phyloP scores from a whole-genome alignment of 2,888 invertebrate genomes.

The Cartodere bifasciata region DNA sequence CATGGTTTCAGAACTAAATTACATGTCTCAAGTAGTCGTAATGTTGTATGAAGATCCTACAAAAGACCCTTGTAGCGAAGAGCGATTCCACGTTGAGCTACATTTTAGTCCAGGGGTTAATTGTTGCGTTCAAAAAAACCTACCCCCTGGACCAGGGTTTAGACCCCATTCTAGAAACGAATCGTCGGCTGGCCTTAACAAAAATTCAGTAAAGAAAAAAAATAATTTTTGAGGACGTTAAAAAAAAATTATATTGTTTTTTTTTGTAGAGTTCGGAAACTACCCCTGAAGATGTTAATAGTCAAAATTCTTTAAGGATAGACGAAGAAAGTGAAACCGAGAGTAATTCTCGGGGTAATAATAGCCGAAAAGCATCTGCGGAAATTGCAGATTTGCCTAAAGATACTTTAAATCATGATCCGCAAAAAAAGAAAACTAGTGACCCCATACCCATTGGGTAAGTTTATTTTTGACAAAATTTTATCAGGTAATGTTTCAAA shows the following conservation, averaged over 20 bases:
- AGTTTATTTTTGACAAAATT: no score
- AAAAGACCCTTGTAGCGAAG: constrained; percentile 82
- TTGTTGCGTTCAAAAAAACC: constrained; percentile 89
- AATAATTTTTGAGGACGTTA: no score
- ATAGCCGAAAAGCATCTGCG: constrained; percentile 18
- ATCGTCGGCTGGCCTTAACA: constrained; percentile 47
- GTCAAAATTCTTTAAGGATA: constrained; percentile 44
- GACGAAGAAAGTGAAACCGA: constrained; percentile 58
- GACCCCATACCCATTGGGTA: constrained; percentile 69
- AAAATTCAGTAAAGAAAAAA: constrained; percentile 39
- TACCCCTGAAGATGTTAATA: constrained; percentile 31
- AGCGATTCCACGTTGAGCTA: constrained; percentile 93
- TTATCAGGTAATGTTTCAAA: no score
- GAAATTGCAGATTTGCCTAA: constrained; percentile 17
- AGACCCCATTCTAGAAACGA: constrained; percentile 84
- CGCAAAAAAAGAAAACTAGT: constrained; percentile 44
- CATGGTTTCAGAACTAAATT: constrained; percentile 95
- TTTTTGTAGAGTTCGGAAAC: constrained; percentile 47
- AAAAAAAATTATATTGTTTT: no score
- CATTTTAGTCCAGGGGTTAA: constrained; percentile 98
- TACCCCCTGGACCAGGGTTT: constrained; percentile 87
- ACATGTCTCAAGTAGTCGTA: constrained; percentile 98
- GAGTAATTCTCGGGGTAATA: no score
- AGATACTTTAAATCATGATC: constrained; percentile 19
- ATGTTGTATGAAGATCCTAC: constrained; percentile 99